These are phyloP conservation scores for Spatulosminthurus flaviceps DNA, from an alignment of 2,888 invertebrate genomes.

Conservation along the genomic window DNA sequence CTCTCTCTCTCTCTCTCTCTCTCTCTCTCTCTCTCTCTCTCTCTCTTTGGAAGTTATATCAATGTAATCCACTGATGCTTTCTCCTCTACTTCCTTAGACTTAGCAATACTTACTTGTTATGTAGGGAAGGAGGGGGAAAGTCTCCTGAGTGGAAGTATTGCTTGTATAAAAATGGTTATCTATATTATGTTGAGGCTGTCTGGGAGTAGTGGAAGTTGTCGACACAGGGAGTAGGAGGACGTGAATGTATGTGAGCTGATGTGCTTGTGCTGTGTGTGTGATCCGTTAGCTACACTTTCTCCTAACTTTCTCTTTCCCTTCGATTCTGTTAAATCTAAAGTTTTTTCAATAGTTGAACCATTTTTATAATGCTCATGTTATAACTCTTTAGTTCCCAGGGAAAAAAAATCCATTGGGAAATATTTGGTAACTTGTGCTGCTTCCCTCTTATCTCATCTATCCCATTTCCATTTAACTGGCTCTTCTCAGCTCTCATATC, in stretches of 20 bases:
- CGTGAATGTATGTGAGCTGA: no score
- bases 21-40: background rate
- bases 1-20: no score
- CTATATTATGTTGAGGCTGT: no score
- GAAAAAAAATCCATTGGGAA: background rate
- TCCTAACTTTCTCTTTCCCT: background rate
- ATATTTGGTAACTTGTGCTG: background rate
- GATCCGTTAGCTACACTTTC: background rate
- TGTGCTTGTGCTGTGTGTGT: no score
- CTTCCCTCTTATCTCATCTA: constrained; percentile 5
- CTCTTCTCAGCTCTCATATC: background rate
- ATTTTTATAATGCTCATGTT: background rate
- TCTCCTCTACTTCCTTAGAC: background rate
- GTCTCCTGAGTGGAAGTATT: no score
- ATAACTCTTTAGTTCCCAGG: background rate
- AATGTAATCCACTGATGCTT: background rate
- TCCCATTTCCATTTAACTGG: background rate
- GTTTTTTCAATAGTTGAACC: constrained; percentile 18
- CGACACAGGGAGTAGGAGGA: no score
- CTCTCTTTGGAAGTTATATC: background rate
- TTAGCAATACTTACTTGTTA: no score
- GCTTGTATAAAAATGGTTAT: no score
- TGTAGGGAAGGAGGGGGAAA: no score
- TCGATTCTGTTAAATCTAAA: background rate
- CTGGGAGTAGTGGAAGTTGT: no score